These are phyloP conservation scores for Antechinus flavipes DNA, from an alignment of 2,113 vertebrate species.

Conservation along the genomic window DNA sequence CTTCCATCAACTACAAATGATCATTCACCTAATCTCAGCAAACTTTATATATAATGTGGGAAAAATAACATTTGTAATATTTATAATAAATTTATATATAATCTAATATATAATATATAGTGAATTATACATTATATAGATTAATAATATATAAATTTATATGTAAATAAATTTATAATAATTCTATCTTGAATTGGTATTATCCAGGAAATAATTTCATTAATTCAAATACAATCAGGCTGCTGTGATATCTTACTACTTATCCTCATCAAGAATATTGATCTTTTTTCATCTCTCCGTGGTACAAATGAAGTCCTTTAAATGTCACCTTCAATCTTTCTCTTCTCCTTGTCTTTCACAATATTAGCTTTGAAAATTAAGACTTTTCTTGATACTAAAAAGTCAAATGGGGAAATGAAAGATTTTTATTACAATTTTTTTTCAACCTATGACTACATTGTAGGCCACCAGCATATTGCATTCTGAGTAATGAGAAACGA, in stretches of 20 bases:
- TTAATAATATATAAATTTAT: too few relatives aligned
- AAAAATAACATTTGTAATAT: conserved; percentile 65
- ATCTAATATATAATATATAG: too few relatives aligned
- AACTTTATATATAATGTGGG: conserved; percentile 72
- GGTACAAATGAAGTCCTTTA: neutral
- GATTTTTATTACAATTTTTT: neutral
- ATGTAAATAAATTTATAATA: too few relatives aligned
- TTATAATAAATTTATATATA: too few relatives aligned
- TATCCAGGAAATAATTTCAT: conserved; percentile 61
- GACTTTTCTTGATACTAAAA: neutral
- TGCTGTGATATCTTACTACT: conserved; percentile 9
- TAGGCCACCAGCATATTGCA: neutral
- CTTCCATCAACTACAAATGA: neutral
- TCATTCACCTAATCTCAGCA: conserved; percentile 62
- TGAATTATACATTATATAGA: too few relatives aligned
- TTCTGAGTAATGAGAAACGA: conserved; percentile 12
- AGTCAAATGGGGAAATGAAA: conserved; percentile 4
- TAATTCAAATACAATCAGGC: conserved; percentile 12
- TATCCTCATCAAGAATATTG: conserved; percentile 13
- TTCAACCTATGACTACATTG: neutral
- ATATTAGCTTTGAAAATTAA: conserved; percentile 15
- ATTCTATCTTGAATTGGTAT: conserved; percentile 67
- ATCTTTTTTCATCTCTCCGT: neutral
- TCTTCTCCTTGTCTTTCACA: neutral
- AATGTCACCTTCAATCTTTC: conserved; percentile 7